Evolutionary conservation across 1,140 invertebrate genomes (phyloP), one percentile per base, ranked within the genome.

Genomic region (Achroia grisella): DNA sequence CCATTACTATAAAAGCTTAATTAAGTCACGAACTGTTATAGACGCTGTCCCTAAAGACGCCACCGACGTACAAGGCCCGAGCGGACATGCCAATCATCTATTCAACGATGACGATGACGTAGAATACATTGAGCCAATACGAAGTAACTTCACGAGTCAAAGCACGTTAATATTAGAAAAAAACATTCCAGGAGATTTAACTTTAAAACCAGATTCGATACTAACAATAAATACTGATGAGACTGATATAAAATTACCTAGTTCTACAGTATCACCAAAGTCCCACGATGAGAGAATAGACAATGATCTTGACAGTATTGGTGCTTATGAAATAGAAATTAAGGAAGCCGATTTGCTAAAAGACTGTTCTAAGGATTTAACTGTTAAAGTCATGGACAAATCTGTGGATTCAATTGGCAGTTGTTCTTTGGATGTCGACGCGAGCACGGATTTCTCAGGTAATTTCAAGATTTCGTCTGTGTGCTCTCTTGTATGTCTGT

Each of bases 361-460:
- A 49, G 66, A 68, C 28, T 57, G 56, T 41, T 52, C 71, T 0
- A 86, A 82, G 48, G 72, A 86, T 33, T 62, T 86, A 37, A 71
- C 78, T 10, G 83, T 87, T 4, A 86, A 87, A 77, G 74, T 78
- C 33, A 91, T 91, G 90, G 90, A 91, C 80, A 88, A 89, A 60
- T 91, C 90, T 9, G 88, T 91, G 61, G 90, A 91, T 62, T 91
- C 90, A 2, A 95, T 95, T 54, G 93, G 93, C 48, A 93, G 92
- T 77, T 95, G 93, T 86, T 94, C 93, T 23, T 81, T 95, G 60
- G 93, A 94, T 82, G 91, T 93, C 71, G 93, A 94, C 67, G 91
- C 90, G 28, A 91, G 91, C 52, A 93, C 92, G 66, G 92, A 94
- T 72, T 90, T 91, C 78, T 93, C 92, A 93, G 93, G 93, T 93